phyloP scores from a whole-genome alignment of 2,113 vertebrate genomes.

The Sprattus sprattus region DNA sequence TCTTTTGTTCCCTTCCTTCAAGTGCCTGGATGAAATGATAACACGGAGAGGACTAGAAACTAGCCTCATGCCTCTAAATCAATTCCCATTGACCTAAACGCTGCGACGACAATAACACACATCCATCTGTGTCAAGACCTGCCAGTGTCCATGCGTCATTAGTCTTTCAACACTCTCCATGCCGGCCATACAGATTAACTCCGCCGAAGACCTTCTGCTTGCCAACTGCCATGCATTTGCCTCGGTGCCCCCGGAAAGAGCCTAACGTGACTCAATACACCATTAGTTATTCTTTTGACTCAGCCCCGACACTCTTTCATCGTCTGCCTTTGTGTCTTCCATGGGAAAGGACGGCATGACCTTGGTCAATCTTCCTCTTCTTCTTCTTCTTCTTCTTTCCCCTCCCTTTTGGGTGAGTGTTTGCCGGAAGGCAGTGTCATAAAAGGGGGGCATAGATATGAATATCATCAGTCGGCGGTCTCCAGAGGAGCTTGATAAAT shows the following conservation, averaged over 20 bases:
- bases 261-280: not conserved
- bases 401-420: constrained; percentile 17
- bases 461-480: constrained; percentile 48
- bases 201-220: not conserved
- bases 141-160: not conserved
- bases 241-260: not conserved
- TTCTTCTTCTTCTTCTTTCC: constrained; percentile 15
- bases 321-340: not conserved
- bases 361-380: not conserved
- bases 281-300: not conserved
- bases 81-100: constrained; percentile 6
- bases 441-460: not conserved
- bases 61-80: not conserved
- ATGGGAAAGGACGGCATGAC: constrained; percentile 30
- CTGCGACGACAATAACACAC: not conserved
- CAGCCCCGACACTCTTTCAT: not conserved
- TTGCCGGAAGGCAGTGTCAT: not conserved
- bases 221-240: not conserved
- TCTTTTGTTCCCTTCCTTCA: not conserved
- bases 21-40: not conserved
- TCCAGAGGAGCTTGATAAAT: constrained; percentile 49
- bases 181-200: not conserved
- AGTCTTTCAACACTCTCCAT: not conserved
- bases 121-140: constrained; percentile 3
- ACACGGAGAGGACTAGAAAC: not conserved